A percentile compares a stretch with the other conserved stretches of the same genome.
phyloP scores from a whole-genome alignment of 2,888 invertebrate genomes.

The Bibio marci region DNA sequence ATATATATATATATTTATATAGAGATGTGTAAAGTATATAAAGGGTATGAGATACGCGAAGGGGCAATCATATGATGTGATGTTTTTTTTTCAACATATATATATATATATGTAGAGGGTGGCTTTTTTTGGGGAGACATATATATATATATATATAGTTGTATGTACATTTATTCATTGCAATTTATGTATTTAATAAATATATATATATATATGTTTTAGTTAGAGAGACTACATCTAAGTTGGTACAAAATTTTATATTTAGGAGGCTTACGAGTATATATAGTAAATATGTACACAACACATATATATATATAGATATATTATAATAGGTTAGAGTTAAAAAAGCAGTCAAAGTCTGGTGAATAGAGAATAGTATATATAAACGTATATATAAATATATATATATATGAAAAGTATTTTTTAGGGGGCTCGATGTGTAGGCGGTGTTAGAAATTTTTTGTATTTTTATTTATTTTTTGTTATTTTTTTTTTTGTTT shows the following conservation, averaged over 20 bases:
- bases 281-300: too few relatives aligned
- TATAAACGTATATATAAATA: conserved; percentile 1
- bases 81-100: not conserved
- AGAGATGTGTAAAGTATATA: not conserved
- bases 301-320: too few relatives aligned
- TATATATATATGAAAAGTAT: not conserved
- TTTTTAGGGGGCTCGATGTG: conserved; percentile 9
- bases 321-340: conserved; percentile 4
- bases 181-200: not conserved
- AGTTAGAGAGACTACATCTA: too few relatives aligned
- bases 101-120: not conserved
- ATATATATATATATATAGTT: not conserved
- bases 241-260: too few relatives aligned
- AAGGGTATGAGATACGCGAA: not conserved
- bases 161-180: not conserved
- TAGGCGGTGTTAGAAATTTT: conserved; percentile 14
- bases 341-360: conserved; percentile 7
- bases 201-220: not conserved
- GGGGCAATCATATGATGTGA: conserved; percentile 6
- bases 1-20: not conserved
- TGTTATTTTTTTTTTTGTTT: not conserved
- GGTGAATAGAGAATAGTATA: conserved; percentile 4
- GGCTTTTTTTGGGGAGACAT: not conserved
- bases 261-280: too few relatives aligned
- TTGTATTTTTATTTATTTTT: conserved; percentile 4